phyloP scores from a whole-genome alignment of 2,113 vertebrate genomes.

The Dromiciops gliroides region DNA sequence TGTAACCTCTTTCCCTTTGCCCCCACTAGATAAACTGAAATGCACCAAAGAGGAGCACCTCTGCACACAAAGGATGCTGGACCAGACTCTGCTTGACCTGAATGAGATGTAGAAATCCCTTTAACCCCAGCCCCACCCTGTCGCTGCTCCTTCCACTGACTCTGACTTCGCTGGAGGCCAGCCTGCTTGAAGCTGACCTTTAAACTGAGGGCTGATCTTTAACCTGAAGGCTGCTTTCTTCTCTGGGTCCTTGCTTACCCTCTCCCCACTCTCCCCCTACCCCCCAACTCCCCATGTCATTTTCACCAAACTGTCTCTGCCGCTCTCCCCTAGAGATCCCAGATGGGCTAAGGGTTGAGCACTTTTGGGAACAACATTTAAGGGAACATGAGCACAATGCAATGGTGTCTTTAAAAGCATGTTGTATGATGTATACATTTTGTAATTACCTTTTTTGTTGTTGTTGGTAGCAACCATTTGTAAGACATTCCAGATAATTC shows the following conservation, averaged over 20 bases:
- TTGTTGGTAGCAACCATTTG: conserved; percentile 72
- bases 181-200: conserved; percentile 78
- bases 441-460: conserved; percentile 77
- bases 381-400: conserved; percentile 80
- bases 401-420: conserved; percentile 79
- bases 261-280: not conserved
- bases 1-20: conserved; percentile 65
- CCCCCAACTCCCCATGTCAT: conserved; percentile 45
- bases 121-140: conserved; percentile 17
- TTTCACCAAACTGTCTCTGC: conserved; percentile 70
- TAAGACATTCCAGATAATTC: conserved; percentile 75
- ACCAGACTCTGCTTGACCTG: conserved; percentile 95
- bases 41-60: conserved; percentile 92
- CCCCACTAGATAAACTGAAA: conserved; percentile 90
- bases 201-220: conserved; percentile 76
- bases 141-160: conserved; percentile 50
- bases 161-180: conserved; percentile 50
- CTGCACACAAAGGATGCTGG: conserved; percentile 92
- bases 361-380: conserved; percentile 78
- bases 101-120: conserved; percentile 89
- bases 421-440: conserved; percentile 79
- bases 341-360: conserved; percentile 72
- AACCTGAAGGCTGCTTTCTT: conserved; percentile 78
- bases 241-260: conserved; percentile 32
- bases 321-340: conserved; percentile 57